Conservation (phyloP, 1,140 invertebrate genomes). For the Papilio polytes region DNA sequence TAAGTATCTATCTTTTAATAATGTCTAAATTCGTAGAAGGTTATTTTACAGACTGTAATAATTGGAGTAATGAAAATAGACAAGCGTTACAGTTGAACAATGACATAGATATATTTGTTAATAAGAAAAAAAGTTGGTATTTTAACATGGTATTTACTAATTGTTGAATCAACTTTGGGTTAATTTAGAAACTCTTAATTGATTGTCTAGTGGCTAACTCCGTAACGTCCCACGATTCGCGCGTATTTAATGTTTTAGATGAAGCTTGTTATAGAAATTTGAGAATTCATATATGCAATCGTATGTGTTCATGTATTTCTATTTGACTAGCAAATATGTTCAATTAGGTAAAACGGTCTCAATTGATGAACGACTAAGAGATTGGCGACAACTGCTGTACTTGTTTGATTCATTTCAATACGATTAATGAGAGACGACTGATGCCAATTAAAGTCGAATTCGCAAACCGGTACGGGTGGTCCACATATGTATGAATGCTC, state of each 20-base stretch:
- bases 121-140: not conserved
- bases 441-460: not conserved
- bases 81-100: not conserved
- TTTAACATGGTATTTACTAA: not conserved
- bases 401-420: not conserved
- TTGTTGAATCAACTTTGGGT: not conserved
- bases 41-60: not conserved
- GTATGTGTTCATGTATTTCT: not conserved
- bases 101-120: constrained; percentile 1
- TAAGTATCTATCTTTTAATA: too few relatives aligned
- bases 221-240: too few relatives aligned
- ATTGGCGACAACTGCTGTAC: not conserved
- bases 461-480: not conserved
- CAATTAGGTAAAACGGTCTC: not conserved
- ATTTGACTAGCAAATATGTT: not conserved
- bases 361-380: not conserved
- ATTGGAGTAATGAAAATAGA: not conserved
- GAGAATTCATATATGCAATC: too few relatives aligned
- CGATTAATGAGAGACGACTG: not conserved
- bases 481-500: not conserved
- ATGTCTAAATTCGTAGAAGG: not conserved
- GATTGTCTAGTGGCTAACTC: too few relatives aligned
- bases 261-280: too few relatives aligned
- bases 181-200: not conserved
- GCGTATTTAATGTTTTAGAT: too few relatives aligned